Evolutionary conservation across 2,797 vertebrate genomes (phyloP).

Genomic region (Spondyliosoma cantharus): DNA sequence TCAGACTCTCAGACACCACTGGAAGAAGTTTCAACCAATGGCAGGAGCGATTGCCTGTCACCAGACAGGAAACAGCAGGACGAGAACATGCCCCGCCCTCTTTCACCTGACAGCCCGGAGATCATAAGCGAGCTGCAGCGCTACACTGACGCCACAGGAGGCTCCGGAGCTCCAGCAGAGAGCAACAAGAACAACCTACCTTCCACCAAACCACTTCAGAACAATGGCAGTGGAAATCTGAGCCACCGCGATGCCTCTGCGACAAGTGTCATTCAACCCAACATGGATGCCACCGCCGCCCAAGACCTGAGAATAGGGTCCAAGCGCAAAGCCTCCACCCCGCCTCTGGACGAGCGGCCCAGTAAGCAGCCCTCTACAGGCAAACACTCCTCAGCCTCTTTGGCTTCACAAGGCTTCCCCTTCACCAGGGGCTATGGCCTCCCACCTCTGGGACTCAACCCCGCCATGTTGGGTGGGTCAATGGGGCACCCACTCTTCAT

Average conservation of each 20-base stretch:
- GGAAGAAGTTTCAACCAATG: conserved; percentile 64
- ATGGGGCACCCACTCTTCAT: conserved; percentile 89
- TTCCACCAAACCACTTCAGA: conserved; percentile 46
- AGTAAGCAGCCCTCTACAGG: conserved; percentile 83
- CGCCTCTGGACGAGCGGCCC: conserved; percentile 80
- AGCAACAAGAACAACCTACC: conserved; percentile 16
- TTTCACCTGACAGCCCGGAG: conserved; percentile 92
- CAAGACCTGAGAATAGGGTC: conserved; percentile 87
- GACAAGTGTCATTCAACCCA: conserved; percentile 63
- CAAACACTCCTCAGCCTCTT: conserved; percentile 84
- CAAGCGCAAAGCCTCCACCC: conserved; percentile 87
- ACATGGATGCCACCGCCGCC: conserved; percentile 77
- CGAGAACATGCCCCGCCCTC: conserved; percentile 85
- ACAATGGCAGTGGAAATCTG: conserved; percentile 47
- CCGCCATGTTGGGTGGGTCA: conserved; percentile 87
- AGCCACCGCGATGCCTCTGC: conserved; percentile 54
- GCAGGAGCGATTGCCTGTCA: conserved; percentile 86
- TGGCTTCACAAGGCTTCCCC: conserved; percentile 88
- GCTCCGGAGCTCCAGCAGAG: conserved; percentile 17
- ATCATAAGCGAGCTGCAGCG: conserved; percentile 92
- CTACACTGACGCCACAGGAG: conserved; percentile 74
- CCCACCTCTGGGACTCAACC: conserved; percentile 87
- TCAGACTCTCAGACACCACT: conserved; percentile 84
- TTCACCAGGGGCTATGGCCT: conserved; percentile 87
- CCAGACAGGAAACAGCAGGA: conserved; percentile 78